phyloP scores from a whole-genome alignment of 2,888 invertebrate species.

The Amaurobius ferox region DNA sequence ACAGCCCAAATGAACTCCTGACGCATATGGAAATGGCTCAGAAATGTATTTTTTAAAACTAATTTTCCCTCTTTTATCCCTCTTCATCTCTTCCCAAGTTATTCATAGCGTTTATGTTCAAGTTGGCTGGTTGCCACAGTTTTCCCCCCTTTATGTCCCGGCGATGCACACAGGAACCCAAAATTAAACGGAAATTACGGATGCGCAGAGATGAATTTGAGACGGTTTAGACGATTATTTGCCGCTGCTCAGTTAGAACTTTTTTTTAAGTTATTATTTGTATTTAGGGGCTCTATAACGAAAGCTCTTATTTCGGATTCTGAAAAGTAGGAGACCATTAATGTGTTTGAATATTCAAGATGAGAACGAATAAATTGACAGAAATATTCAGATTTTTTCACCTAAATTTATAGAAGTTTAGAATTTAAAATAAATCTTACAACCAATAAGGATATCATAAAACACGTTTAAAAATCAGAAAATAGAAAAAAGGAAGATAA shows the following conservation, averaged over 20 bases:
- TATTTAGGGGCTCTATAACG: not conserved
- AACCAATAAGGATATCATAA: too few species aligned
- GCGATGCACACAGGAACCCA: conserved; percentile 35
- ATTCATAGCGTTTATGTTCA: conserved; percentile 56
- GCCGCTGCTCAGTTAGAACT: not conserved
- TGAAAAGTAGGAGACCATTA: too few species aligned
- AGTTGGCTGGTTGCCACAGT: conserved; percentile 40
- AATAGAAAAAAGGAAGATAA: too few species aligned
- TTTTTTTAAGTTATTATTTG: not conserved
- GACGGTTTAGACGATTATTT: conserved; percentile 38
- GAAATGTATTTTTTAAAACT: conserved; percentile 23
- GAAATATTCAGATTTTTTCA: too few species aligned
- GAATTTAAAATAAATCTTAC: too few species aligned
- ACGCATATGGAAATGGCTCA: conserved; percentile 45
- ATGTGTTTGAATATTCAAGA: too few species aligned
- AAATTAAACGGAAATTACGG: conserved; percentile 68
- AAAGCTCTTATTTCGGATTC: not conserved
- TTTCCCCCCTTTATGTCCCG: not conserved
- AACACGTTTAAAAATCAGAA: too few species aligned
- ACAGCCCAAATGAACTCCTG: conserved; percentile 6
- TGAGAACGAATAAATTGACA: too few species aligned
- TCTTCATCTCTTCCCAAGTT: conserved; percentile 45
- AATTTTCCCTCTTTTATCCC: not conserved
- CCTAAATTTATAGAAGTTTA: too few species aligned
- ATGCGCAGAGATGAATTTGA: conserved; percentile 57